Evolutionary conservation across 2,888 invertebrate genomes (phyloP), one percentile per base, ranked within the genome.

Genomic region (Hydroisotoma schaefferi): DNA sequence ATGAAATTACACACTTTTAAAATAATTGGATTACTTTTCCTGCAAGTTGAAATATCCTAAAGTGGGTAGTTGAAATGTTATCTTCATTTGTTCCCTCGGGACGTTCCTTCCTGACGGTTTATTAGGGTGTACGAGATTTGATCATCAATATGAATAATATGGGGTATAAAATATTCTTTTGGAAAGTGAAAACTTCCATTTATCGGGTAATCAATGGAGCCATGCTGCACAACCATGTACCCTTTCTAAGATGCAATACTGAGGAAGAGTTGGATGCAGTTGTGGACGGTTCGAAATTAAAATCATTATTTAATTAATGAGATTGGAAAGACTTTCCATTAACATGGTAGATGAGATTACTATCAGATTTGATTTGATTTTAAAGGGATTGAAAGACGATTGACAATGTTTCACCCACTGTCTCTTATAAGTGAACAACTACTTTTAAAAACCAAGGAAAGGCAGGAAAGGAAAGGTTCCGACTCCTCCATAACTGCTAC

Each of bases 171-270:
- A 37, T 52, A 29, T 52, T 52, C 25, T 52, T 52, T 23, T 52
- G 51, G 65, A 61, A 65, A 57, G 57, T 86, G 0, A 79, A 84
- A 6, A 81, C 83, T 2, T 83, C 81, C 62, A 86, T 88, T 2
- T 80, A 86, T 0, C 78, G 84, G 0, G 86, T 88, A 6, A 83
- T 87, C 73, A 82, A 82, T 67, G 87, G 86, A 1, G 85, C 86
- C 0, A 83, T 63, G 63, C 37, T 38, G 27, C 51, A 43, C 28
- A 53, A 44, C n/a, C 43, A 57, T n/a, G 43, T 48, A 1, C 47
- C 47, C 0, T 87, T 89, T 75, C 80, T 84, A 28, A 87, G 87
- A 48, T 84, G 85, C 55, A 77, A 81, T 1, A 79, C 80, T 0
- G 79, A 80, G 37, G 80, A 80, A 22, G 85, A 87, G 65, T 76